phyloP scores from a whole-genome alignment of 2,113 vertebrate species.

The Etheostoma spectabile region DNA sequence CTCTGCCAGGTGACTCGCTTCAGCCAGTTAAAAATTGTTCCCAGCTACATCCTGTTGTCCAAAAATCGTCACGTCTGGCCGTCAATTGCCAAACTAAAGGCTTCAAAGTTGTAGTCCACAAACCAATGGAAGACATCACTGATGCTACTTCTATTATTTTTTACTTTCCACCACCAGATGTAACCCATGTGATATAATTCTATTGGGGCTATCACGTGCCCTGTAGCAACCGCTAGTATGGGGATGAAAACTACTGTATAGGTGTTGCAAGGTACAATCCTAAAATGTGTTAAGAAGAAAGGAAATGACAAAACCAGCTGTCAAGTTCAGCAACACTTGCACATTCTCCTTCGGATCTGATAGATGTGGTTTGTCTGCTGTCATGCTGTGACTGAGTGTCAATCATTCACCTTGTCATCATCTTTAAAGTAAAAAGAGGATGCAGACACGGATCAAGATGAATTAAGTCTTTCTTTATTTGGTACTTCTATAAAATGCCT shows the following conservation, averaged over 20 bases:
- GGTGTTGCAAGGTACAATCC: slow-evolving; percentile 31
- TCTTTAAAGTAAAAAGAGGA: slow-evolving; percentile 7
- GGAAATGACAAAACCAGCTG: slow-evolving; percentile 31
- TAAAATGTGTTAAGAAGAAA: slow-evolving; percentile 22
- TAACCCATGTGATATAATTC: neutral
- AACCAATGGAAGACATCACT: no score
- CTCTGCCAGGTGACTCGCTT: no score
- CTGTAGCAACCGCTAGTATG: neutral
- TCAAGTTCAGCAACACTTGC: slow-evolving; percentile 21
- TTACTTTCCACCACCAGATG: neutral
- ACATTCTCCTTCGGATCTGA: slow-evolving; percentile 14
- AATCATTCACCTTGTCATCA: slow-evolving; percentile 17
- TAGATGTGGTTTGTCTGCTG: slow-evolving; percentile 16
- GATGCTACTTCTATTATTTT: no score
- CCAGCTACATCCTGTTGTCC: no score
- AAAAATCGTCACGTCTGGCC: no score
- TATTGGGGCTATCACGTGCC: neutral
- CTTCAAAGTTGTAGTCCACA: no score
- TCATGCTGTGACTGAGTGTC: slow-evolving; percentile 23
- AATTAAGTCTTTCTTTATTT: slow-evolving; percentile 35
- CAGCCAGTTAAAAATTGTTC: no score
- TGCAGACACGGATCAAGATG: slow-evolving; percentile 37
- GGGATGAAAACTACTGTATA: slow-evolving; percentile 16
- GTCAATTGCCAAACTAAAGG: no score
- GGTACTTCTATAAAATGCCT: slow-evolving; percentile 21